Conservation (phyloP, 2,888 invertebrate genomes). For the Amaurobius ferox region DNA sequence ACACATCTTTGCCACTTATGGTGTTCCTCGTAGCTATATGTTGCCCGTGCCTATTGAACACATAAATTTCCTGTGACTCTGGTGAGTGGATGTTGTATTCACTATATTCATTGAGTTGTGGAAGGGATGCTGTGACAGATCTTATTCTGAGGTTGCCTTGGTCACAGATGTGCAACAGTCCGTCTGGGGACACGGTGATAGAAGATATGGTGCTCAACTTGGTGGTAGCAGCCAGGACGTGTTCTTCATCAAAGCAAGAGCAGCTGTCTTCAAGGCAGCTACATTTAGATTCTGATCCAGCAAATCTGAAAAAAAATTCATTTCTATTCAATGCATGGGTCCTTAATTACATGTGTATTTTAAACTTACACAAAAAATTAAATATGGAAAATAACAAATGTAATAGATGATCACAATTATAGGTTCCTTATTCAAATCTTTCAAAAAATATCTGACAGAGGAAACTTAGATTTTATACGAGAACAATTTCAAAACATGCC, state of each 20-base stretch:
- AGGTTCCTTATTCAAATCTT: too few relatives aligned
- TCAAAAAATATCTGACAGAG: too few relatives aligned
- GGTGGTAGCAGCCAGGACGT: constrained; percentile 78
- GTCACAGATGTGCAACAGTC: constrained; percentile 95
- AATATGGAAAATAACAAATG: too few relatives aligned
- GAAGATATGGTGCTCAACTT: constrained; percentile 80
- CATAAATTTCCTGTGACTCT: constrained; percentile 93
- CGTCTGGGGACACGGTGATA: constrained; percentile 94
- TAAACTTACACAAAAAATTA: too few relatives aligned
- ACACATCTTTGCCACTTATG: constrained; percentile 93
- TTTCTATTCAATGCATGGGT: too few relatives aligned
- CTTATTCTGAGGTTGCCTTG: constrained; percentile 81
- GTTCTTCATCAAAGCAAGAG: constrained; percentile 77
- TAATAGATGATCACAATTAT: too few relatives aligned
- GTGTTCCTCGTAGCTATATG: constrained; percentile 94
- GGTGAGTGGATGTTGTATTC: constrained; percentile 96
- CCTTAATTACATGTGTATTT: too few relatives aligned
- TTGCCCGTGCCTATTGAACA: constrained; percentile 94
- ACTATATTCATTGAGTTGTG: constrained; percentile 87
- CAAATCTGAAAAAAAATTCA: constrained; percentile 76
- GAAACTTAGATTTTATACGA: too few relatives aligned
- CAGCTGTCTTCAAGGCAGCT: constrained; percentile 78
- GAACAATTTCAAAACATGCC: too few relatives aligned
- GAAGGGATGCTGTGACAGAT: constrained; percentile 82
- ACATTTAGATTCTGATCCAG: constrained; percentile 78